Conservation (phyloP, 53 echinoderm and acorn worm genomes). For the Henricia sp. region DNA sequence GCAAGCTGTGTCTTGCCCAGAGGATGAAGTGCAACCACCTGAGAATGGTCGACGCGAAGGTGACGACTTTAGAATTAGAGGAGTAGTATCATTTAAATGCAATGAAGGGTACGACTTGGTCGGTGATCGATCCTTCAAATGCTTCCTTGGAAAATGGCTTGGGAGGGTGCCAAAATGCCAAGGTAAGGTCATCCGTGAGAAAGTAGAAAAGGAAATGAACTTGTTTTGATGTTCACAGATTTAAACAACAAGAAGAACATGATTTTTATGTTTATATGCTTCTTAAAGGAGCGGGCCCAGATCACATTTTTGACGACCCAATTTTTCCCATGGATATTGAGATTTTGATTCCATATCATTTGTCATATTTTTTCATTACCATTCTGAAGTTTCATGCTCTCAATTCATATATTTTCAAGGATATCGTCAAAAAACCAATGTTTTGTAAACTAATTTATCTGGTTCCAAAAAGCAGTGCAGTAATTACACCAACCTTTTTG, state of each 20-base stretch:
- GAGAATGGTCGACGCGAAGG: constrained; percentile 10
- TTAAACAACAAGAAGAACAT: too few relatives aligned
- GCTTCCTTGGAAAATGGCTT: constrained; percentile 18
- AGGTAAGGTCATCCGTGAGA: background rate
- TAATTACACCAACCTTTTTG: background rate
- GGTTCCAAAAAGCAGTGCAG: background rate
- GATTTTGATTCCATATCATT: background rate
- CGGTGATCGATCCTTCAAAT: background rate
- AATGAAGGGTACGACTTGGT: constrained; percentile 14
- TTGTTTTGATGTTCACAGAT: background rate
- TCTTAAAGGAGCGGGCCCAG: too few relatives aligned
- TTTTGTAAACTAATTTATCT: too few relatives aligned
- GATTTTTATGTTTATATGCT: too few relatives aligned
- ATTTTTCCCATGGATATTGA: background rate
- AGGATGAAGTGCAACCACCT: too few relatives aligned
- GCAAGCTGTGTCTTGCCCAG: constrained; percentile 26
- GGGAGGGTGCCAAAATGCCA: background rate
- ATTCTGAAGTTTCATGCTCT: too few relatives aligned
- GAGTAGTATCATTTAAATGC: constrained; percentile 32
- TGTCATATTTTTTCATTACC: too few relatives aligned
- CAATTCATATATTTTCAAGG: too few relatives aligned
- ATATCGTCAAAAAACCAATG: too few relatives aligned
- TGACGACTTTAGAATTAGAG: constrained; percentile 23
- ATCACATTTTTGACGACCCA: background rate
- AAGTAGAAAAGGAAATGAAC: background rate